A percentile compares a stretch with the other conserved stretches of the same genome.
These are phyloP conservation scores for Noctua pronuba DNA, from an alignment of 2,888 invertebrate species.

Conservation along the genomic window DNA sequence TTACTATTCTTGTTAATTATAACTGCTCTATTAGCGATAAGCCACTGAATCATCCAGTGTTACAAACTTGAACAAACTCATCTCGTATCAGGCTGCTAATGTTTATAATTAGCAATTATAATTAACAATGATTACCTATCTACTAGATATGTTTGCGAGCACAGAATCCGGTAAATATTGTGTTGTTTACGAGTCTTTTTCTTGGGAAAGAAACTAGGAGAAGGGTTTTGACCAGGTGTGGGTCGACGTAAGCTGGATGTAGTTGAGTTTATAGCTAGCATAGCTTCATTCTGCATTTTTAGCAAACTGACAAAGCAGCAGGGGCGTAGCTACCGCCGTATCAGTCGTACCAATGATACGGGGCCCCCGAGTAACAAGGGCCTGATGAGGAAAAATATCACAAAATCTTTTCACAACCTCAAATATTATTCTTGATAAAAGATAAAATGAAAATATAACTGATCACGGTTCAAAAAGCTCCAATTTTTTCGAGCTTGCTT, in stretches of 20 bases:
- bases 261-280: too few relatives aligned
- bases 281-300: neutral
- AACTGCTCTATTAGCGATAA: slow-evolving; percentile 5
- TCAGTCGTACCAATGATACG: too few relatives aligned
- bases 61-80: neutral
- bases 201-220: neutral
- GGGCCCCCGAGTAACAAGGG: too few relatives aligned
- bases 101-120: slow-evolving; percentile 8
- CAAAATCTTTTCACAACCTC: too few relatives aligned
- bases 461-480: too few relatives aligned
- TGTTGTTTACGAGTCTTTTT: neutral
- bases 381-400: too few relatives aligned
- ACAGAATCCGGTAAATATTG: slow-evolving; percentile 3
- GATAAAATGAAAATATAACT: too few relatives aligned
- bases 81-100: slow-evolving; percentile 16
- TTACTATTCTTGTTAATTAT: neutral
- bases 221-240: neutral
- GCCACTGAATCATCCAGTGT: slow-evolving; percentile 23
- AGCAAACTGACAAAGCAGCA: neutral
- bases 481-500: too few relatives aligned
- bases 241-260: neutral
- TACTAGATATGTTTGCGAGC: neutral
- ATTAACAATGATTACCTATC: slow-evolving; percentile 15
- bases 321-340: too few relatives aligned
- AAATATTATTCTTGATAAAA: too few relatives aligned